These are phyloP conservation scores for Chamaetylas fuelleborni DNA, from an alignment of 2,113 vertebrate genomes.

Conservation along the genomic window DNA sequence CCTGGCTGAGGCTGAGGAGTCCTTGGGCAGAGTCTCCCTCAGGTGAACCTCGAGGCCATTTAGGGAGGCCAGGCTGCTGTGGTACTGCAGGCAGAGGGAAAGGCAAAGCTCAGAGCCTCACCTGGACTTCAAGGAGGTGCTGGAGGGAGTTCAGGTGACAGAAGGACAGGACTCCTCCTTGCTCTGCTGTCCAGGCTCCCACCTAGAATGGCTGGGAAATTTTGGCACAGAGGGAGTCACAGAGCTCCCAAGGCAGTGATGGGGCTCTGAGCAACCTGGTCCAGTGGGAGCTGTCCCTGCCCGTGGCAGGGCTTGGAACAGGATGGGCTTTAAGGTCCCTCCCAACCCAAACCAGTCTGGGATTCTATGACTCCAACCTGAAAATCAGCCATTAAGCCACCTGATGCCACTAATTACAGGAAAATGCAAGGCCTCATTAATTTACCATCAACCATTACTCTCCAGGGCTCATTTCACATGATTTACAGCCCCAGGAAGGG, in stretches of 20 bases:
- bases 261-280: background rate
- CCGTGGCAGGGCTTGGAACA: background rate
- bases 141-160: background rate
- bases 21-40: constrained; percentile 75
- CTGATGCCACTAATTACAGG: background rate
- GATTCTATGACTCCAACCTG: background rate
- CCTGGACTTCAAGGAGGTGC: background rate
- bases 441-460: background rate
- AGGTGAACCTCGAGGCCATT: constrained; percentile 96
- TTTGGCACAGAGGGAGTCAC: background rate
- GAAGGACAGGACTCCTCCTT: accelerated
- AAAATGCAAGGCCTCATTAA: background rate
- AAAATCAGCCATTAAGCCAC: background rate
- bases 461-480: background rate
- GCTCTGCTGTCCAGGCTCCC: background rate
- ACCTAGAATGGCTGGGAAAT: background rate
- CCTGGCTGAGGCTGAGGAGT: background rate
- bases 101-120: background rate
- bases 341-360: background rate
- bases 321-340: background rate
- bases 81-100: constrained; percentile 75
- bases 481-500: background rate
- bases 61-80: constrained; percentile 92
- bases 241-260: background rate
- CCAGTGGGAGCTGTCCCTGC: background rate